Evolutionary conservation across 2,113 vertebrate species (phyloP).

Genomic region (Dicentrarchus labrax): DNA sequence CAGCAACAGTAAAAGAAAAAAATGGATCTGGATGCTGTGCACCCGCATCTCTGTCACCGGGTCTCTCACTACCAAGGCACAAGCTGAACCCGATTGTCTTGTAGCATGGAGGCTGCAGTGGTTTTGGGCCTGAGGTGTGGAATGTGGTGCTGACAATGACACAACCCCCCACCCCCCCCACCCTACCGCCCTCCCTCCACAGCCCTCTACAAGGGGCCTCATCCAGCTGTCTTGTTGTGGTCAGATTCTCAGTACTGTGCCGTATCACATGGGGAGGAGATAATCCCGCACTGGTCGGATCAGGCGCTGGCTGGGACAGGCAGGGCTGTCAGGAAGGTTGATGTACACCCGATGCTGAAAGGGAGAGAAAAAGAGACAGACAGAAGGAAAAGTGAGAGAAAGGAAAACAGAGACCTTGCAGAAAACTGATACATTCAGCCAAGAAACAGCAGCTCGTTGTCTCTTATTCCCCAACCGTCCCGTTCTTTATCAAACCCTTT

Average conservation of each 20-base stretch:
- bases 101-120: slow-evolving; percentile 35
- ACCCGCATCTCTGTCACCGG: slow-evolving; percentile 18
- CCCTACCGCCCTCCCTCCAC: neutral
- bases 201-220: slow-evolving; percentile 57
- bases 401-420: slow-evolving; percentile 53
- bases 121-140: slow-evolving; percentile 65
- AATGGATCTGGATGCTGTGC: slow-evolving; percentile 45
- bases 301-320: slow-evolving; percentile 58
- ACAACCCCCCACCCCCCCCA: slow-evolving; percentile 8
- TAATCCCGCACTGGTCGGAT: slow-evolving; percentile 71
- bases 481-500: slow-evolving; percentile 10
- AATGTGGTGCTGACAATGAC: slow-evolving; percentile 70
- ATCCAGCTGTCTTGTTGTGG: slow-evolving; percentile 82
- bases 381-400: slow-evolving; percentile 23
- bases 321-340: slow-evolving; percentile 50
- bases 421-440: slow-evolving; percentile 58
- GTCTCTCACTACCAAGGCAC: slow-evolving; percentile 8
- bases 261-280: slow-evolving; percentile 77
- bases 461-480: slow-evolving; percentile 22
- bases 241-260: slow-evolving; percentile 78
- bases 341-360: slow-evolving; percentile 52
- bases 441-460: slow-evolving; percentile 56
- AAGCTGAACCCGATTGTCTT: slow-evolving; percentile 42
- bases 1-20: slow-evolving; percentile 59
- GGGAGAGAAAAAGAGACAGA: slow-evolving; percentile 31